phyloP scores from a whole-genome alignment of 2,113 vertebrate genomes.

The Rhinopithecus roxellana region DNA sequence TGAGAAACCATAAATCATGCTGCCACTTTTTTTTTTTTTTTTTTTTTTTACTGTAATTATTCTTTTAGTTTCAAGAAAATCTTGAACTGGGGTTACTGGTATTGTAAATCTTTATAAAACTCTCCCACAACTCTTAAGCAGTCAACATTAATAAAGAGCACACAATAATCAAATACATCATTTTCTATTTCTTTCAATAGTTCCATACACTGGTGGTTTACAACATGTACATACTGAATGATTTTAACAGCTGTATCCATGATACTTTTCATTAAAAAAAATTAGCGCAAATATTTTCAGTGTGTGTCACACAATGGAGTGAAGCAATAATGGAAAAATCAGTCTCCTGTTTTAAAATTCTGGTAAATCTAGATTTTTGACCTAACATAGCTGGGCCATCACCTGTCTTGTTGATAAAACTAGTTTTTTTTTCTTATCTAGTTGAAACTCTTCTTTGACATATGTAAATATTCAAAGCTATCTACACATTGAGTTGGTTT shows the following conservation, averaged over 20 bases:
- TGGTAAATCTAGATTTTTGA: neutral
- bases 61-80: slow-evolving; percentile 20
- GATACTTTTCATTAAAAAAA: neutral
- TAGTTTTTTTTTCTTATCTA: neutral
- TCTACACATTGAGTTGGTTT: neutral
- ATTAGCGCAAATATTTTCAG: neutral
- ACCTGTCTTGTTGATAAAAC: neutral
- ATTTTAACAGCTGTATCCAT: neutral
- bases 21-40: neutral
- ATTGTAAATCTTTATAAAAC: neutral
- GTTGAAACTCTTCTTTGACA: neutral
- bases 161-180: neutral
- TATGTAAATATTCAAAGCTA: neutral
- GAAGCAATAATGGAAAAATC: neutral
- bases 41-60: neutral
- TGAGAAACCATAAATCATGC: neutral
- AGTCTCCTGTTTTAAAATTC: neutral
- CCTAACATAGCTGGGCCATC: neutral
- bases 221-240: neutral
- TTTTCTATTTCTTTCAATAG: neutral
- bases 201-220: neutral
- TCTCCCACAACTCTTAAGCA: neutral
- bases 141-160: neutral
- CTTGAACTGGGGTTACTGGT: neutral
- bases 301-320: neutral